Evolutionary conservation across 1,140 invertebrate species (phyloP).

Genomic region (Daktulosphaira vitifoliae): DNA sequence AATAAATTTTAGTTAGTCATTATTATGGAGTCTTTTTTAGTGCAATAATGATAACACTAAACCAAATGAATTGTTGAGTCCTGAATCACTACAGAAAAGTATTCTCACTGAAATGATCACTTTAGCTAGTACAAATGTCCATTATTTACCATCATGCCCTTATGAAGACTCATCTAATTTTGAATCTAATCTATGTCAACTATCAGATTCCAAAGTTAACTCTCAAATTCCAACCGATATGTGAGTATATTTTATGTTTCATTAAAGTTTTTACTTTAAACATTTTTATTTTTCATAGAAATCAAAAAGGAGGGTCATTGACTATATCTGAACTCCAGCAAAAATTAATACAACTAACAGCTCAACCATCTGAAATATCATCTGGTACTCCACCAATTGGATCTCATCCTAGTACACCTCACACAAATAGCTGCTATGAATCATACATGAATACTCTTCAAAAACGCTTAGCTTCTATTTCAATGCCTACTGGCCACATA

Average conservation of each 20-base stretch:
- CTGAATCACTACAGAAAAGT: conserved; percentile 25
- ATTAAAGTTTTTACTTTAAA: too few species aligned
- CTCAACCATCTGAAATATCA: conserved; percentile 47
- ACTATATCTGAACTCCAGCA: conserved; percentile 51
- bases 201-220: conserved; percentile 10
- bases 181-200: not conserved
- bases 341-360: conserved; percentile 48
- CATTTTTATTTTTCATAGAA: not conserved
- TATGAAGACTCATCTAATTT: conserved; percentile 8
- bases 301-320: conserved; percentile 43
- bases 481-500: conserved; percentile 43
- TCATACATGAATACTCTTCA: conserved; percentile 52
- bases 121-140: conserved; percentile 9
- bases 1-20: not conserved
- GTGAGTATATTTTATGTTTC: not conserved
- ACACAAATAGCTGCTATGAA: conserved; percentile 47
- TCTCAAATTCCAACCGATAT: conserved; percentile 10
- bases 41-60: conserved; percentile 8
- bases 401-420: conserved; percentile 52
- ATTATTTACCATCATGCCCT: not conserved
- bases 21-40: not conserved
- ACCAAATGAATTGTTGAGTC: conserved; percentile 19
- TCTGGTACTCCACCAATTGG: conserved; percentile 45
- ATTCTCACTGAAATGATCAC: conserved; percentile 24
- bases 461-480: conserved; percentile 51